A percentile compares a stretch with the other conserved stretches of the same genome.
phyloP scores from a whole-genome alignment of 2,888 invertebrate genomes.

The Drosophila longiperda region DNA sequence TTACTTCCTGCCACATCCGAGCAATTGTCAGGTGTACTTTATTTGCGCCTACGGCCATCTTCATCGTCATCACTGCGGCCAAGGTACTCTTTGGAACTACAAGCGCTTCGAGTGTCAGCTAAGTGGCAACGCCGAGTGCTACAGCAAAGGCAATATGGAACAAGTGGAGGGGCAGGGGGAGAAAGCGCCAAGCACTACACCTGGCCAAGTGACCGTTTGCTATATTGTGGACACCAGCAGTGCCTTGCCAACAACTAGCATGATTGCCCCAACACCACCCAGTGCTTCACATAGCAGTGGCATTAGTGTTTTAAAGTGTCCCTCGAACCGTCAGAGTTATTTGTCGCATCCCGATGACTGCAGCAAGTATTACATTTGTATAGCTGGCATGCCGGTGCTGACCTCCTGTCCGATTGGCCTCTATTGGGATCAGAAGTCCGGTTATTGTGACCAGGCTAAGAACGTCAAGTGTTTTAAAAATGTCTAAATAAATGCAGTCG shows the following conservation, averaged over 20 bases:
- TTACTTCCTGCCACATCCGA: constrained; percentile 83
- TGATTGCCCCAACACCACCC: constrained; percentile 36
- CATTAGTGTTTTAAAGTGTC: constrained; percentile 62
- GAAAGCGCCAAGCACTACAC: constrained; percentile 11
- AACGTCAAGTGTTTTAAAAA: constrained; percentile 70
- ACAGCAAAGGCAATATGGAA: constrained; percentile 22
- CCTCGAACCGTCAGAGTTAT: constrained; percentile 72
- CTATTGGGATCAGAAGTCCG: constrained; percentile 77
- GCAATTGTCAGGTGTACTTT: constrained; percentile 77
- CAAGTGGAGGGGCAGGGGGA: not conserved
- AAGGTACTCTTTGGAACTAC: constrained; percentile 79
- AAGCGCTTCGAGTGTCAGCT: constrained; percentile 73
- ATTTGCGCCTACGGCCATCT: constrained; percentile 82
- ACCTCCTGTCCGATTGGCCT: constrained; percentile 82
- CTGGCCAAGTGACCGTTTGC: constrained; percentile 56
- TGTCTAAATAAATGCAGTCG: constrained; percentile 44
- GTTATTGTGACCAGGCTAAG: constrained; percentile 73
- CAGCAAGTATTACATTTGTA: constrained; percentile 83
- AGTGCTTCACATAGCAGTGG: constrained; percentile 27
- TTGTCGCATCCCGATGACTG: constrained; percentile 79
- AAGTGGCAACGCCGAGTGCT: constrained; percentile 67
- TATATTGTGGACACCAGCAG: constrained; percentile 54
- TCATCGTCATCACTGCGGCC: constrained; percentile 81
- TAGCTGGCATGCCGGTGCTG: constrained; percentile 78
- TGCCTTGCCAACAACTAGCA: constrained; percentile 18